Evolutionary conservation across 2,888 invertebrate species (phyloP).

Genomic region (Leptinotarsa rubiginosa): DNA sequence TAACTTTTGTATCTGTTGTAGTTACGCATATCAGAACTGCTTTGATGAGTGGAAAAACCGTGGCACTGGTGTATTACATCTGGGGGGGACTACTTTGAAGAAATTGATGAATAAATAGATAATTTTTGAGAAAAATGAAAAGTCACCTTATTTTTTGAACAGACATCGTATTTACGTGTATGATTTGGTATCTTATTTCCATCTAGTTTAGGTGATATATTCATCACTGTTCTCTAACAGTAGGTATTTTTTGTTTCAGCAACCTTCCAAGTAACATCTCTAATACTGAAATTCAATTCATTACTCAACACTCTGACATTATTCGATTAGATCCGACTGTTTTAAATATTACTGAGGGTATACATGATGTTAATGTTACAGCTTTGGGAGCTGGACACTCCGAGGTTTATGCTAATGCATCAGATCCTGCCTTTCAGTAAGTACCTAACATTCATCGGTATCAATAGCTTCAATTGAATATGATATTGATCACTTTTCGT

Average conservation of each 20-base stretch:
- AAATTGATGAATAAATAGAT: too few relatives aligned
- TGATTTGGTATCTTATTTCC: neutral
- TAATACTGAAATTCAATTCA: slow-evolving; percentile 68
- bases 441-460: slow-evolving; percentile 49
- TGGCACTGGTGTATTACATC: too few relatives aligned
- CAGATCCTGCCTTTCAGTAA: slow-evolving; percentile 63
- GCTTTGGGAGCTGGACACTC: slow-evolving; percentile 78
- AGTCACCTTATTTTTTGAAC: too few relatives aligned
- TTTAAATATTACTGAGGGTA: slow-evolving; percentile 56
- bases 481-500: too few relatives aligned
- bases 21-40: too few relatives aligned
- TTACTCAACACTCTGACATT: slow-evolving; percentile 75
- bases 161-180: too few relatives aligned
- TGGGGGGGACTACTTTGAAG: too few relatives aligned
- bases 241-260: slow-evolving; percentile 25
- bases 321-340: slow-evolving; percentile 69
- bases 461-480: neutral
- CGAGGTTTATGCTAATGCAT: slow-evolving; percentile 73
- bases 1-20: too few relatives aligned
- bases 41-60: too few relatives aligned
- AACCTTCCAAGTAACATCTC: slow-evolving; percentile 6
- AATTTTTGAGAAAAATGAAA: too few relatives aligned
- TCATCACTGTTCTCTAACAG: neutral
- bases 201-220: neutral
- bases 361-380: slow-evolving; percentile 68